Percentiles rank a stretch among this genome's conserved stretches.
phyloP scores from a whole-genome alignment of 1,140 invertebrate genomes.

The Semibalanus balanoides region DNA sequence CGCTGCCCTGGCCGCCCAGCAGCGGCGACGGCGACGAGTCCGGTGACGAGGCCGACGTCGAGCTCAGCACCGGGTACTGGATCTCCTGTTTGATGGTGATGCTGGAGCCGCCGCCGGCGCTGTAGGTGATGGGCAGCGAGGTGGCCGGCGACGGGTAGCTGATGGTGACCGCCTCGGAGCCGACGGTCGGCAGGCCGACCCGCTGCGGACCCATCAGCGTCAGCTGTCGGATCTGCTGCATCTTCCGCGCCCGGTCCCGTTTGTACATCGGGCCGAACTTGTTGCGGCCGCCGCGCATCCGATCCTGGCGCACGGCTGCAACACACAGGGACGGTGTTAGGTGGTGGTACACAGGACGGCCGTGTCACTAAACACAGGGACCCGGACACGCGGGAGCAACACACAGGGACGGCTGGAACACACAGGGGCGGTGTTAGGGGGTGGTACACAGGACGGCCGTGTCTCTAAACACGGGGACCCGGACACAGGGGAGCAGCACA shows the following conservation, averaged over 20 bases:
- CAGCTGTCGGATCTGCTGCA: constrained; percentile 81
- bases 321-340: constrained; percentile 24
- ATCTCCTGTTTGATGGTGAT: constrained; percentile 76
- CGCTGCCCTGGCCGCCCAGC: neutral
- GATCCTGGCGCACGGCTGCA: constrained; percentile 90
- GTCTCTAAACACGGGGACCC: no score
- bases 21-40: constrained; percentile 56
- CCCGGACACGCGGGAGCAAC: no score
- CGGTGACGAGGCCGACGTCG: constrained; percentile 75
- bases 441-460: no score
- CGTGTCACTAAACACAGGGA: no score
- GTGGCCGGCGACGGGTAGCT: constrained; percentile 24
- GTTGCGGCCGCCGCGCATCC: constrained; percentile 96
- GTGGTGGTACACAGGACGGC: no score
- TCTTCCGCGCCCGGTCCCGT: constrained; percentile 83
- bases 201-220: constrained; percentile 21
- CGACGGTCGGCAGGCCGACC: constrained; percentile 39
- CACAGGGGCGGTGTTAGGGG: no score
- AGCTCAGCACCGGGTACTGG: constrained; percentile 77
- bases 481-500: no score
- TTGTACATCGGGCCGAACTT: constrained; percentile 99
- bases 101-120: constrained; percentile 17
- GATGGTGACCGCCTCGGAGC: constrained; percentile 25
- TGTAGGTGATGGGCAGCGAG: constrained; percentile 25
- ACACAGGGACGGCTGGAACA: constrained; percentile 60